Percentiles rank a stretch among this genome's conserved stretches.
Conservation (phyloP, 2,888 invertebrate genomes). For the Tenthredo livida region DNA sequence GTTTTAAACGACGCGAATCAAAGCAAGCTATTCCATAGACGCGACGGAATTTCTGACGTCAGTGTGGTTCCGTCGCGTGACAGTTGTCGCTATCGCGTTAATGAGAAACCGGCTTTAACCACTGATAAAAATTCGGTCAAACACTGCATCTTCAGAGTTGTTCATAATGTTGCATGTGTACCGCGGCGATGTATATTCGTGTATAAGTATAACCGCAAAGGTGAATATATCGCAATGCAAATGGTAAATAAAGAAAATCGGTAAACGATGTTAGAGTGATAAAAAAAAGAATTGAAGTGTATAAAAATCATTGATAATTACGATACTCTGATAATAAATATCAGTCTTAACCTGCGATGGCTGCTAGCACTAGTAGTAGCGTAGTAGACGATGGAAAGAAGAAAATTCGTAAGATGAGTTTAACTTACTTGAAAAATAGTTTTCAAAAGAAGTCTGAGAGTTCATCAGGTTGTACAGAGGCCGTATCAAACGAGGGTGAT, state of each 20-base stretch:
- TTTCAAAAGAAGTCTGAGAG: slow-evolving; percentile 35
- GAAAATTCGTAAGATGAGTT: slow-evolving; percentile 46
- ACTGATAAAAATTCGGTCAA: background rate
- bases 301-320: slow-evolving; percentile 15
- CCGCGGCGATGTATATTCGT: background rate
- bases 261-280: background rate
- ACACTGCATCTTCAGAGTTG: slow-evolving; percentile 36
- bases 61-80: too few relatives aligned
- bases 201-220: background rate
- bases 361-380: slow-evolving; percentile 40
- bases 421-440: slow-evolving; percentile 36
- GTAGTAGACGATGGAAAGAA: slow-evolving; percentile 29
- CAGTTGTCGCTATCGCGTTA: too few relatives aligned
- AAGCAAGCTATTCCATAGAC: too few relatives aligned
- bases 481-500: slow-evolving; percentile 7
- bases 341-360: background rate
- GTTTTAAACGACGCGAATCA: too few relatives aligned
- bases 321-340: background rate
- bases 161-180: slow-evolving; percentile 2
- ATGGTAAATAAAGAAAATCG: background rate
- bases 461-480: background rate
- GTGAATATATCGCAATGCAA: background rate
- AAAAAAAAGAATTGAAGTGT: background rate
- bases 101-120: background rate
- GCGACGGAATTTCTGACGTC: too few relatives aligned